These are phyloP conservation scores for Lasioglossum marginatum DNA, from an alignment of 2,888 invertebrate genomes.

Conservation along the genomic window DNA sequence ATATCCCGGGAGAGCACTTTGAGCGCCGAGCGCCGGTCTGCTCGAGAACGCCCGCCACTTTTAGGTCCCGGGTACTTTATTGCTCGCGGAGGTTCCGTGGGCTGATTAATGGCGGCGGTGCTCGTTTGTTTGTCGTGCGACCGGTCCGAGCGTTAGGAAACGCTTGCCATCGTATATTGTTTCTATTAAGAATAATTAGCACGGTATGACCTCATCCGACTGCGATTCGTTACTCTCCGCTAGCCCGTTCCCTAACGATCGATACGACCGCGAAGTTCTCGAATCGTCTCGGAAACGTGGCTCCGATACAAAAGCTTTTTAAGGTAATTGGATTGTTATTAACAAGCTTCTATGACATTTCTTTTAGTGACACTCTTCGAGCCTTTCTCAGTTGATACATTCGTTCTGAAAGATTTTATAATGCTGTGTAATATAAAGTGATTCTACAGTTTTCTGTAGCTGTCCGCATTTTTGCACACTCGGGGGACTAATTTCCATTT, in stretches of 20 bases:
- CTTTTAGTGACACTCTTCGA: background rate
- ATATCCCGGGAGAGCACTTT: constrained; percentile 29
- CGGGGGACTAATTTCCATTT: background rate
- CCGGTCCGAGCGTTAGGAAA: constrained; percentile 12
- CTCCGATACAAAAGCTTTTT: background rate
- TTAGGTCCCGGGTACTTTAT: constrained; percentile 34
- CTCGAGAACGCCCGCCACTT: constrained; percentile 29
- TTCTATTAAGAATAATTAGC: constrained; percentile 22
- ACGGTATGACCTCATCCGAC: constrained; percentile 10
- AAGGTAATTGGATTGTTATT: background rate
- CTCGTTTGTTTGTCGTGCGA: constrained; percentile 31
- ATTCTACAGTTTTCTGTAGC: background rate
- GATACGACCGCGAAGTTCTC: background rate
- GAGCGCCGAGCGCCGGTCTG: constrained; percentile 31
- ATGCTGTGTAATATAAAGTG: too few species aligned
- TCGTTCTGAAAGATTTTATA: too few species aligned
- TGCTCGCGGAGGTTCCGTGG: constrained; percentile 31
- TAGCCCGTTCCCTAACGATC: background rate
- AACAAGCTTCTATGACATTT: background rate
- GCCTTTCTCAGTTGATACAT: background rate
- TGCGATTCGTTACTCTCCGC: constrained; percentile 5
- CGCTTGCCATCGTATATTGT: constrained; percentile 15
- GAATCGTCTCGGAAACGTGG: background rate
- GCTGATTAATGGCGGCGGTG: constrained; percentile 30
- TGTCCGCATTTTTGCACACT: background rate